Base-by-base conservation (phyloP, 2,113 vertebrate genomes). In the Emydura subglobosa region DNA sequence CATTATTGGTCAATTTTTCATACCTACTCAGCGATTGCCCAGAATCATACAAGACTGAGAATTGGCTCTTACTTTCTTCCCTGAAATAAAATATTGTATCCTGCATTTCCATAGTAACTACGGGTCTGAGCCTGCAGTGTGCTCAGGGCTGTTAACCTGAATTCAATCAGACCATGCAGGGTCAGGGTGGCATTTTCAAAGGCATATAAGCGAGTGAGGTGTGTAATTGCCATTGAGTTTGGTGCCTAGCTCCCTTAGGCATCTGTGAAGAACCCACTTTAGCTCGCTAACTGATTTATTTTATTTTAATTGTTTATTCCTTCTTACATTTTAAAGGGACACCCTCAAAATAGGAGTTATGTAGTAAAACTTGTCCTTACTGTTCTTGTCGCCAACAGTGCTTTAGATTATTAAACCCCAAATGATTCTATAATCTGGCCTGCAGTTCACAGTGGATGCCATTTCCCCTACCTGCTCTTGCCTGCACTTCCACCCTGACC, bases 361-460 rank as follows among this genome's bases (percentile, higher is more conserved):
- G 2, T 22, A 1, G 22, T 3, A 27, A 90, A 57, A 0, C 12
- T 1, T 80, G 61, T n/a, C 86, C 29, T 65, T 61, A 50, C 82
- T 78, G 51, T 34, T 31, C 87, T 51, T 65, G 2, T 34, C 85
- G 72, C 5, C 83, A 9, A 34, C 87, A 90, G 65, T 85, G 86
- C 87, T 79, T 94, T 65, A 5, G 6, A 29, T 94, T 88, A 90
- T 92, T 93, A 93, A 92, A 65, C 65, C 89, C 94, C 94, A 90
- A 93, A 86, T 91, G 65, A 39, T 91, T 96, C 93, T 94, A 96
- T 44, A 44, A 76, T 96, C 95, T 82, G 87, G 89, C 91, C 8
- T 34, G 27, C 87, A 90, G 88, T 44, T 84, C 94, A 83, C 91
- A 7, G 24, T 4, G 19, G 47, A 93, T 87, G 95, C 31, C 2